Conservation (phyloP, 2,888 invertebrate genomes). For the Gortyna flavago region DNA sequence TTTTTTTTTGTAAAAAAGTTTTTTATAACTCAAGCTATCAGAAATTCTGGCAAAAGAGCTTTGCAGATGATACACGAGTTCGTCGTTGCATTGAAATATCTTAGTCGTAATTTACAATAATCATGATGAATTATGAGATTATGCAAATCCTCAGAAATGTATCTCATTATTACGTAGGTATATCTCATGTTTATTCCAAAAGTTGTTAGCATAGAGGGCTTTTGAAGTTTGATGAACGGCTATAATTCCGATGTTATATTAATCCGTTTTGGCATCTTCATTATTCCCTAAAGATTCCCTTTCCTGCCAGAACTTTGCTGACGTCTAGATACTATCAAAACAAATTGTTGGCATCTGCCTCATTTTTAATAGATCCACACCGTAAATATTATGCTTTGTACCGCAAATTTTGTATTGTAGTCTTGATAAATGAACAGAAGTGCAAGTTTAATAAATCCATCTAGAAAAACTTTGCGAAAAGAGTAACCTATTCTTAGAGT, state of each 20-base stretch:
- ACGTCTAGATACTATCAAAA: conserved; percentile 34
- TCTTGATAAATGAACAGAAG: background rate
- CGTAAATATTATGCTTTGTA: conserved; percentile 55
- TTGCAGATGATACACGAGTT: background rate
- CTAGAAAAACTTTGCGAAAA: background rate
- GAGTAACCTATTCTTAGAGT: conserved; percentile 4
- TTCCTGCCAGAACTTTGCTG: conserved; percentile 13
- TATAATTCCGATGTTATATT: conserved; percentile 14
- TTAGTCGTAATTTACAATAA: conserved; percentile 1
- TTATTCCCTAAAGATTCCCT: conserved; percentile 20
- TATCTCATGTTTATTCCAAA: conserved; percentile 39
- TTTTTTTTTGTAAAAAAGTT: too few species aligned
- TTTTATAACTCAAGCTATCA: background rate
- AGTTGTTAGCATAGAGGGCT: conserved; percentile 35
- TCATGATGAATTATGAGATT: conserved; percentile 21
- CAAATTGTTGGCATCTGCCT: conserved; percentile 37
- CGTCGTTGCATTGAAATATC: background rate
- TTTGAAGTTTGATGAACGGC: conserved; percentile 50
- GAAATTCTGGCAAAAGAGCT: background rate
- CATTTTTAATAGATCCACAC: conserved; percentile 44
- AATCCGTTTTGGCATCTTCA: conserved; percentile 31
- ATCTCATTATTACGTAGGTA: conserved; percentile 8
- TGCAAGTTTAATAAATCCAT: conserved; percentile 17
- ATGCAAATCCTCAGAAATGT: conserved; percentile 6
- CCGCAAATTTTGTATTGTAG: conserved; percentile 12